phyloP scores from a whole-genome alignment of 2,113 vertebrate genomes.

The Felis chaus region DNA sequence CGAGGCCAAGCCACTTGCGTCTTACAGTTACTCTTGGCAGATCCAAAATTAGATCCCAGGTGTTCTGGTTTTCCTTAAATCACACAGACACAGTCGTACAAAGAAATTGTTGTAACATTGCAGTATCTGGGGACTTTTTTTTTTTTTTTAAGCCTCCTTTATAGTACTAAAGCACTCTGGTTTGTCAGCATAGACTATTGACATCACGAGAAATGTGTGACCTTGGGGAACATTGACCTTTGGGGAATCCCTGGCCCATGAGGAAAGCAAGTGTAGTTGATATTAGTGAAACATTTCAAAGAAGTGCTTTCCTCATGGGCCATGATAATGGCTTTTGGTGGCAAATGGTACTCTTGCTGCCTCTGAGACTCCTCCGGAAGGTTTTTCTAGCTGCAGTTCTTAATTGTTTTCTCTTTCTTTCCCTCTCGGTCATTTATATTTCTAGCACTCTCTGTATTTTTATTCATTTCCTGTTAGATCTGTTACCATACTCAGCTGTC shows the following conservation, averaged over 20 bases:
- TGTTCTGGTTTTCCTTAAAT: no score
- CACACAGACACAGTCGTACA: no score
- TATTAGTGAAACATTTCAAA: not conserved
- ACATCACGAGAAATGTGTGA: not conserved
- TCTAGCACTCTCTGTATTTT: not conserved
- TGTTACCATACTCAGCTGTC: not conserved
- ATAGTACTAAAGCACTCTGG: not conserved
- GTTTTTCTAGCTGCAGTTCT: not conserved
- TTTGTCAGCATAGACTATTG: not conserved
- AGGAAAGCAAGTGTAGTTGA: not conserved
- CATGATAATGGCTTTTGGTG: rapidly evolving
- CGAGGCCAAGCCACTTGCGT: not conserved
- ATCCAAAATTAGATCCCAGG: not conserved
- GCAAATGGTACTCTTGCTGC: not conserved
- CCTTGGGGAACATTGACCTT: not conserved
- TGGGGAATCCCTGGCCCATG: not conserved
- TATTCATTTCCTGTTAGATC: not conserved
- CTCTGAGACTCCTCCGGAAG: not conserved
- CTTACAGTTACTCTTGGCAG: not conserved
- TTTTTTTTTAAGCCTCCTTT: not conserved
- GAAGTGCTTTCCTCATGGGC: not conserved
- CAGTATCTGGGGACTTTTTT: not conserved
- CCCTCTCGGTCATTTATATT: not conserved
- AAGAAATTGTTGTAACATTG: not conserved
- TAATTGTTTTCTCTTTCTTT: not conserved